Percentiles rank a stretch among this genome's conserved stretches.
phyloP scores from a whole-genome alignment of 2,888 invertebrate genomes.

The Andricus quercusramuli region DNA sequence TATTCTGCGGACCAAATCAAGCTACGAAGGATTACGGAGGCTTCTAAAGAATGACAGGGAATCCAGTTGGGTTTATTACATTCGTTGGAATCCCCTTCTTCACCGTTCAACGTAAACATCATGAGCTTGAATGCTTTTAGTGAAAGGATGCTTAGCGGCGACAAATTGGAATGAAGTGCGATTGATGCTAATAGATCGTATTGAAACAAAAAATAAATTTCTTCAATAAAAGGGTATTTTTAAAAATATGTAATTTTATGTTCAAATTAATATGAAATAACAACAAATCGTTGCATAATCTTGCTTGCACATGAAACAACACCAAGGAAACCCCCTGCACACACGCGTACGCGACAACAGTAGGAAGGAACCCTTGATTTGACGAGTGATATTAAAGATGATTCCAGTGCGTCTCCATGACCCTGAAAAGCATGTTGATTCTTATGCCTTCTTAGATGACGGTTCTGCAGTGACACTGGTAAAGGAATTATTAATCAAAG shows the following conservation, averaged over 20 bases:
- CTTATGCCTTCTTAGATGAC: too few relatives aligned
- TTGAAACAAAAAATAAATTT: background rate
- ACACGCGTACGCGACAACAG: too few relatives aligned
- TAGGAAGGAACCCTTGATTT: too few relatives aligned
- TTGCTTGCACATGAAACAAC: too few relatives aligned
- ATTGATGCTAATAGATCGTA: background rate
- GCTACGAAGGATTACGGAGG: slow-evolving; percentile 58
- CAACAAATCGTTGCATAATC: too few relatives aligned
- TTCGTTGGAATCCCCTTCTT: slow-evolving; percentile 48
- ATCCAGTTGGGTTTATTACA: slow-evolving; percentile 59
- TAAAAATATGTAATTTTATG: background rate
- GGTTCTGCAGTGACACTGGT: too few relatives aligned
- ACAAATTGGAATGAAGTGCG: background rate
- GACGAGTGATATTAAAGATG: too few relatives aligned
- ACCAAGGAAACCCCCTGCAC: too few relatives aligned
- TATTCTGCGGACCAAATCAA: slow-evolving; percentile 46
- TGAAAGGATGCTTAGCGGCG: background rate
- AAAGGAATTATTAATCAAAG: too few relatives aligned
- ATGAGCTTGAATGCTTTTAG: slow-evolving; percentile 10
- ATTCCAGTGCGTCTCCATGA: too few relatives aligned
- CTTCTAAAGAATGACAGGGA: slow-evolving; percentile 58
- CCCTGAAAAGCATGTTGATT: too few relatives aligned
- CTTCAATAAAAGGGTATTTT: background rate
- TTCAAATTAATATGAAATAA: too few relatives aligned
- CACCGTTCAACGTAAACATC: slow-evolving; percentile 17